Conservation (phyloP, 2,888 invertebrate genomes). For the Standfussiana lucernea region DNA sequence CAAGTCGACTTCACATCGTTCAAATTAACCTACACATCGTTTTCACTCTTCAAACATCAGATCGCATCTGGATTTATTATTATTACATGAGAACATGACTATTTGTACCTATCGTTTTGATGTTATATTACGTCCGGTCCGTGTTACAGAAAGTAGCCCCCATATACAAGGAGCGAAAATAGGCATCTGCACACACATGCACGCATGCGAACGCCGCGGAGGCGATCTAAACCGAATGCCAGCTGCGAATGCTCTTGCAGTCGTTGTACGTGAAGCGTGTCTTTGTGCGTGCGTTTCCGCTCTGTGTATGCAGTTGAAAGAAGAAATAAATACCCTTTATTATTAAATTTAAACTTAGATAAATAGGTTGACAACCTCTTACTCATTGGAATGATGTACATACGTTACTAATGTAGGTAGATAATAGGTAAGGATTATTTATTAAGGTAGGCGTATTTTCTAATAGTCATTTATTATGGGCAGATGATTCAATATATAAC, state of each 20-base stretch:
- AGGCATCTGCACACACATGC: neutral
- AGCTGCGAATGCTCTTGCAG: neutral
- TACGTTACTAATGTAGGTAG: neutral
- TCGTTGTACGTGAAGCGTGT: neutral
- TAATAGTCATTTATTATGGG: neutral
- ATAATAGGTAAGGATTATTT: neutral
- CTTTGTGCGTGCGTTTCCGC: neutral
- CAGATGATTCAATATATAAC: neutral
- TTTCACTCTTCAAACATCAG: neutral
- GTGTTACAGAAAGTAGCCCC: neutral
- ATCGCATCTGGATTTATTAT: constrained; percentile 2
- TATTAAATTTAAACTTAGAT: neutral
- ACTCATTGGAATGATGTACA: constrained; percentile 6
- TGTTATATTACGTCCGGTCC: neutral
- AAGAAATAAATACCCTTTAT: neutral
- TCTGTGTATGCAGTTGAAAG: neutral
- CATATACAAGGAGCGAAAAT: neutral
- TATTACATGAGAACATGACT: neutral
- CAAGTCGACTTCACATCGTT: neutral
- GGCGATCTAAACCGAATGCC: neutral
- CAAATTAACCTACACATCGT: neutral
- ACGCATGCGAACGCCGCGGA: neutral
- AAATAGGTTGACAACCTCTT: constrained; percentile 24
- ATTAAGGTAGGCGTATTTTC: neutral
- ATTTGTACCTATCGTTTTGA: neutral